Conservation (phyloP, 2,888 invertebrate species). For the Mythimna impura region DNA sequence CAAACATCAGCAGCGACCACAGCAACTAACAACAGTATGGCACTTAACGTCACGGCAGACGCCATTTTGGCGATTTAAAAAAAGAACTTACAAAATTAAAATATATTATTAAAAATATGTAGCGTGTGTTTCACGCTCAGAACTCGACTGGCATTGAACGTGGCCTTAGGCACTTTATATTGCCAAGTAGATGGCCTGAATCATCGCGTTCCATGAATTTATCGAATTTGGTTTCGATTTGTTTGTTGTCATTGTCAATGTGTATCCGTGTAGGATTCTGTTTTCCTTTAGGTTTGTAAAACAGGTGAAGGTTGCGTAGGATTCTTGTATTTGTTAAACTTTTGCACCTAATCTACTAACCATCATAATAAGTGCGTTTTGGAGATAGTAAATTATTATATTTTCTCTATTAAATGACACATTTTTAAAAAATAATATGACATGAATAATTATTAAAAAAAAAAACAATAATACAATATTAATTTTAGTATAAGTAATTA, state of each 20-base stretch:
- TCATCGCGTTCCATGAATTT: constrained; percentile 76
- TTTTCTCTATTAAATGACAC: no score
- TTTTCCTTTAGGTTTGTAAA: constrained; percentile 24
- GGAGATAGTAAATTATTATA: no score
- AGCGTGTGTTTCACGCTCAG: constrained; percentile 75
- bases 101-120: constrained; percentile 61
- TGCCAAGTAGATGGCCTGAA: constrained; percentile 71
- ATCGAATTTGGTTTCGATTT: constrained; percentile 59
- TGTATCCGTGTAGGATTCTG: constrained; percentile 56
- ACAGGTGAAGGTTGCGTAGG: constrained; percentile 20
- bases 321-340: not conserved
- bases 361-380: no score
- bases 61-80: constrained; percentile 79
- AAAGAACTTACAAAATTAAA: constrained; percentile 67
- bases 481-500: no score
- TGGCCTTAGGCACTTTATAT: constrained; percentile 85
- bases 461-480: no score
- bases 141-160: constrained; percentile 83
- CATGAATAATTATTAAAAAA: no score
- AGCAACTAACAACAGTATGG: constrained; percentile 82
- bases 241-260: constrained; percentile 53
- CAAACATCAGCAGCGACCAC: constrained; percentile 83
- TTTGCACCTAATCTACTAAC: no score
- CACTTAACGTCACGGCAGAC: constrained; percentile 87
- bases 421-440: no score